Conservation (phyloP, 2,113 vertebrate species). For the Scopus umbretta region DNA sequence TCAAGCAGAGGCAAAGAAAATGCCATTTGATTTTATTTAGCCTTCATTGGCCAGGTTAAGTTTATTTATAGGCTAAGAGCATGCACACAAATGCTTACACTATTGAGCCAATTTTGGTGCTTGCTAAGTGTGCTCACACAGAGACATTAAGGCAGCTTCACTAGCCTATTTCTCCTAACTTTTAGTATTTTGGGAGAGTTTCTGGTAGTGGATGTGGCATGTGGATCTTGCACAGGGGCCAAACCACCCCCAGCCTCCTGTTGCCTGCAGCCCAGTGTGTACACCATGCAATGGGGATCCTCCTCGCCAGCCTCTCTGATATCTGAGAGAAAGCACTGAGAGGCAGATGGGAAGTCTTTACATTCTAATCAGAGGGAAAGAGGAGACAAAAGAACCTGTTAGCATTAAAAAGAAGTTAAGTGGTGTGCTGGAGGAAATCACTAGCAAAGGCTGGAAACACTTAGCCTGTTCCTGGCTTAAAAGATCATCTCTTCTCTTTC, state of each 20-base stretch:
- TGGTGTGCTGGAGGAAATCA: neutral
- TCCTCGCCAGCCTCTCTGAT: neutral
- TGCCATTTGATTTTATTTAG: neutral
- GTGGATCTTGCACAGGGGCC: neutral
- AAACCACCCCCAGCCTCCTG: neutral
- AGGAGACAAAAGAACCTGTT: neutral
- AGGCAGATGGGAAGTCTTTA: neutral
- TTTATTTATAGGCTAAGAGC: neutral
- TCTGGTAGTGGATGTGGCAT: neutral
- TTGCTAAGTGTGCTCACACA: neutral
- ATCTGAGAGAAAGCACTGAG: neutral
- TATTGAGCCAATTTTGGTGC: neutral
- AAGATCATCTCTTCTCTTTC: neutral
- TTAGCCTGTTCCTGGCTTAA: neutral
- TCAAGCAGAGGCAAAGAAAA: neutral
- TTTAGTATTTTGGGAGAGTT: neutral
- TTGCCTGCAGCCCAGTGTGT: too few species aligned
- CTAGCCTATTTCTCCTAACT: neutral
- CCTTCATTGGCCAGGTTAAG: neutral
- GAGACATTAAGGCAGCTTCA: neutral
- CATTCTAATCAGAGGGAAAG: neutral
- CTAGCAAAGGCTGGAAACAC: neutral
- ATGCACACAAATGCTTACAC: neutral
- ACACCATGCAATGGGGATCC: fast-evolving
- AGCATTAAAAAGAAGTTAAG: neutral